A percentile compares a stretch with the other conserved stretches of the same genome.
These are phyloP conservation scores for Strix aluco DNA, from an alignment of 2,113 vertebrate species.

Conservation along the genomic window DNA sequence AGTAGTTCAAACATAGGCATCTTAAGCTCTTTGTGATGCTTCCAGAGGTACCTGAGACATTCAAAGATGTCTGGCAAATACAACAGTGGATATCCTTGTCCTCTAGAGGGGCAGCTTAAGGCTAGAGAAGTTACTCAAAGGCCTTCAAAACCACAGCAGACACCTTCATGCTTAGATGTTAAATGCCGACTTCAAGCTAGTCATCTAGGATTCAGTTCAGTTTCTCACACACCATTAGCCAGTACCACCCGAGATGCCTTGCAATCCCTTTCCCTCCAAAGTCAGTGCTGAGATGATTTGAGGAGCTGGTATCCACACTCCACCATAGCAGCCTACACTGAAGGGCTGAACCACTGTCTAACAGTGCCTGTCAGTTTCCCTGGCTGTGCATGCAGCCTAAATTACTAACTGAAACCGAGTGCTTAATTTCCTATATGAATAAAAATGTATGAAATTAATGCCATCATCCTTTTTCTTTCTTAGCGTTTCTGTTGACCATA, in stretches of 20 bases:
- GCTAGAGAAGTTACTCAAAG: not conserved
- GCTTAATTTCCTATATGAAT: not conserved
- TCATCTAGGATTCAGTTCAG: not conserved
- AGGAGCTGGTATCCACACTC: rapidly evolving
- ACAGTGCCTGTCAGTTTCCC: not conserved
- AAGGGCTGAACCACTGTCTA: not conserved
- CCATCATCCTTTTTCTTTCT: not conserved
- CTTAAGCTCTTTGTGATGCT: not conserved
- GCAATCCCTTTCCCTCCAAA: rapidly evolving
- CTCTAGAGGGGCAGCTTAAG: not conserved
- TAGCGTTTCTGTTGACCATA: not conserved
- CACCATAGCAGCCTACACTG: rapidly evolving
- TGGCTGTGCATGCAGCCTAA: not conserved
- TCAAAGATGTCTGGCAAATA: not conserved
- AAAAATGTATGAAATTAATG: not conserved
- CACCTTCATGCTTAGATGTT: not conserved
- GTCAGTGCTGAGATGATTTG: not conserved
- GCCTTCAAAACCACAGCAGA: not conserved
- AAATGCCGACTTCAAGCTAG: not conserved
- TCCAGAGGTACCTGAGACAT: not conserved
- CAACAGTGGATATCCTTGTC: not conserved
- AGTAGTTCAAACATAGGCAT: not conserved
- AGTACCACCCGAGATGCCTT: not conserved
- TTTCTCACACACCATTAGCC: not conserved
- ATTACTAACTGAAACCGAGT: not conserved